Conservation (phyloP, 2,888 invertebrate species). For the Anoplius nigerrimus region DNA sequence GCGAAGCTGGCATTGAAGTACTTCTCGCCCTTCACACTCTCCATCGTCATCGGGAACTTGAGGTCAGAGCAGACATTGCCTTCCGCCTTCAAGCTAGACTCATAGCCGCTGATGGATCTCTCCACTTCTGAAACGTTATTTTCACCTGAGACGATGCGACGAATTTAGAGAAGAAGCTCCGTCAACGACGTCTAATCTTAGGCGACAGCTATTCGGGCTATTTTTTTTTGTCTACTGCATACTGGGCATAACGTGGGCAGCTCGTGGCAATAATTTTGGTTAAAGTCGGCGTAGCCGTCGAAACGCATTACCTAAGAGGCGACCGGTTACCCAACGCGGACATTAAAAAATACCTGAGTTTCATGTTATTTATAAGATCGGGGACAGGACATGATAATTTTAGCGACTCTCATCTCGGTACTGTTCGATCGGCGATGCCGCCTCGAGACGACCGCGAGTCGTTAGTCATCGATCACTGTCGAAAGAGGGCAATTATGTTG, state of each 20-base stretch:
- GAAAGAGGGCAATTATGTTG: too few relatives aligned
- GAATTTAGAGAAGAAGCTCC: background rate
- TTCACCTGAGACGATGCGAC: background rate
- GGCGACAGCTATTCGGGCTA: too few relatives aligned
- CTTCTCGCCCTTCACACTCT: slow-evolving; percentile 76
- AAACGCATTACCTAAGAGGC: slow-evolving; percentile 38
- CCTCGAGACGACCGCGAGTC: slow-evolving; percentile 28
- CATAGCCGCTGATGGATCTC: slow-evolving; percentile 31
- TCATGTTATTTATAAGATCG: slow-evolving; percentile 67
- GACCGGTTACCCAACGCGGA: slow-evolving; percentile 57
- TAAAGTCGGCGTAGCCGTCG: background rate
- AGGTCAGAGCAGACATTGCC: slow-evolving; percentile 54
- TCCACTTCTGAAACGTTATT: slow-evolving; percentile 43
- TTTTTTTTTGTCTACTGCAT: background rate
- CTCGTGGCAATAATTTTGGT: background rate
- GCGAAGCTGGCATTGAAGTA: slow-evolving; percentile 84
- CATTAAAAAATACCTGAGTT: slow-evolving; percentile 61
- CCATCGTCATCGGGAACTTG: slow-evolving; percentile 79
- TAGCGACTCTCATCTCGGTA: slow-evolving; percentile 48
- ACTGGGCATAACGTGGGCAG: background rate
- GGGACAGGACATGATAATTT: slow-evolving; percentile 59
- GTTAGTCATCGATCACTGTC: slow-evolving; percentile 41
- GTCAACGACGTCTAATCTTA: too few relatives aligned
- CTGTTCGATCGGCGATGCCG: slow-evolving; percentile 51
- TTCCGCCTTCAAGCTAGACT: slow-evolving; percentile 21